Evolutionary conservation across 2,797 vertebrate species (phyloP).

Genomic region (Lagodon rhomboides): DNA sequence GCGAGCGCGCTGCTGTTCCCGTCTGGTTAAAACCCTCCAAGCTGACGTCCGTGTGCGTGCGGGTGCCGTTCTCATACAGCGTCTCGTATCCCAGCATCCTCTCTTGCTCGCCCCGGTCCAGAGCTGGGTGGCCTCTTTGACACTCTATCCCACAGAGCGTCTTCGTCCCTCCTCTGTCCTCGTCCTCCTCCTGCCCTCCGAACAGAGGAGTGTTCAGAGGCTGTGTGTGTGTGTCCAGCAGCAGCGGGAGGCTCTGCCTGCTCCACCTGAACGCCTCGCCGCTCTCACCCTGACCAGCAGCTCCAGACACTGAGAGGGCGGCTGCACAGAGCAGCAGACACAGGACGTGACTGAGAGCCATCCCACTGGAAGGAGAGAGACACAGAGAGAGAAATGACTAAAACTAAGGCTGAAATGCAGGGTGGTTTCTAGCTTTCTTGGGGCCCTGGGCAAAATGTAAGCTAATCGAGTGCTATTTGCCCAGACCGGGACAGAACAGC

Average conservation of each 20-base stretch:
- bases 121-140: conserved; percentile 81
- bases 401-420: too few relatives aligned
- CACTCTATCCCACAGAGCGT: conserved; percentile 91
- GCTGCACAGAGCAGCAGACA: conserved; percentile 82
- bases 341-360: conserved; percentile 78
- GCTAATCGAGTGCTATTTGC: too few relatives aligned
- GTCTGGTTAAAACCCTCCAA: conserved; percentile 71
- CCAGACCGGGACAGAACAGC: too few relatives aligned
- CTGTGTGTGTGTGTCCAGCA: conserved; percentile 85
- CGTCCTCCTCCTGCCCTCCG: conserved; percentile 41
- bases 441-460: too few relatives aligned
- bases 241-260: conserved; percentile 84
- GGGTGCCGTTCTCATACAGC: conserved; percentile 89
- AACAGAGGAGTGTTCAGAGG: conserved; percentile 78
- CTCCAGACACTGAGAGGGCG: conserved; percentile 63
- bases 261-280: conserved; percentile 83
- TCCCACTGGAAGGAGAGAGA: conserved; percentile 73
- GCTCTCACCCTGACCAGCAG: conserved; percentile 53
- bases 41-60: conserved; percentile 88
- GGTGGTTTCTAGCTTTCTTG: too few relatives aligned
- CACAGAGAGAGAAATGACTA: conserved; percentile 29
- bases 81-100: conserved; percentile 92
- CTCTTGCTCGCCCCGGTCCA: conserved; percentile 86
- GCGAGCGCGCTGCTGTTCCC: background rate
- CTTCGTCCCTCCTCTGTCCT: background rate